Base-by-base conservation (phyloP, 2,113 vertebrate genomes). In the Vanacampus margaritifer region DNA sequence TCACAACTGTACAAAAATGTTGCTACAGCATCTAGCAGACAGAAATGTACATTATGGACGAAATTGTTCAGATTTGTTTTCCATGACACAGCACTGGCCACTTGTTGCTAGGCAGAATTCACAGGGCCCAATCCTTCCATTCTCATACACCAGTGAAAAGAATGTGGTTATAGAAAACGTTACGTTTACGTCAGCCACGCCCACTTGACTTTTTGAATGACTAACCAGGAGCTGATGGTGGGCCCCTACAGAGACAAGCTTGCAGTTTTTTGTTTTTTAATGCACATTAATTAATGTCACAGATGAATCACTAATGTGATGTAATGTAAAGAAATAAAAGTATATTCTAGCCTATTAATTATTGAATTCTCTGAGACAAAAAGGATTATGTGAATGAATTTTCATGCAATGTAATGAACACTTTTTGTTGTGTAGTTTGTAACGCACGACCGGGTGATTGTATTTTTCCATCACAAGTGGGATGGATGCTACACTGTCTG, bases 401-500 rank as follows among this genome's bases (percentile, higher is more conserved):
- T 35, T 57, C 11, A 50, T 21, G 56, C 21, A 58, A 35, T 10
- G 9, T 11, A 19, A 36, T 36, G 26, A 17, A 58, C 17, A 56
- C 17, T 2, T 16, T 59, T 57, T 56, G 16, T 36, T n/a, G 17
- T 17, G 12, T 23, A 13, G 3, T 60, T 37, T 12, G n/a, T 13
- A 28, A 39, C 2, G 37, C 51, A 60, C 26, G 58, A 14, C 16
- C 56, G 35, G 23, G 54, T 57, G 64, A 62, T 26, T 43, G 16
- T 51, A 5, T 24, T 11, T 72, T 68, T 64, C 21, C 61, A 69
- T 41, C 3, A 53, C 6, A 53, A 56, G 1, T 9, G 28, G 54
- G 60, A 67, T 58, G 54, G 60, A 67, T 58, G 36, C 73, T 68
- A 76, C 19, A 69, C 46, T 60, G 67, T 57, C 71, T 74, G 76